Evolutionary conservation across 2,797 vertebrate genomes (phyloP), one percentile per base, ranked within the genome.

Genomic region (Muscicapa comitata): DNA sequence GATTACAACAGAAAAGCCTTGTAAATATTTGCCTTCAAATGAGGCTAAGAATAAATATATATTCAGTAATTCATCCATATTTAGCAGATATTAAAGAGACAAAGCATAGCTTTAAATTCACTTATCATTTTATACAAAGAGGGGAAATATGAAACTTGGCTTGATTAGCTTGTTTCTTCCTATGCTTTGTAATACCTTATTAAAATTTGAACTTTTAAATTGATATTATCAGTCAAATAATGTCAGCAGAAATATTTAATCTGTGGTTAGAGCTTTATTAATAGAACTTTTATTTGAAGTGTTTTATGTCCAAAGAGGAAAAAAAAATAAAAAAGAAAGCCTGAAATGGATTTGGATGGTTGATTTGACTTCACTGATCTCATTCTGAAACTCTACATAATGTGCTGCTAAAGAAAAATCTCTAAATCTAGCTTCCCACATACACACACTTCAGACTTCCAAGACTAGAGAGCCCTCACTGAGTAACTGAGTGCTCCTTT

Each of bases 1-100:
- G 97, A 98, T 98, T 98, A 98, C 97, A 97, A 96, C 81, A 97
- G 97, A 98, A 98, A 98, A 98, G 96, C 96, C 96, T 97, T 97
- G 97, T 98, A 98, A 98, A 98, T 98, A 98, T 98, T 98, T 98
- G 97, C 97, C 94, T 98, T 97, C 97, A 98, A 98, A 98, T 98
- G 97, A 98, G 97, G 97, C 95, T 97, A 97, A 98, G 97, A 98
- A 98, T 98, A 98, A 98, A 98, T 98, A 98, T 98, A 98, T 98
- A 98, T 98, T 98, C 97, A 97, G 97, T 98, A 97, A 98, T 98
- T 98, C 97, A 98, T 98, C 97, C 97, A 98, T 98, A 98, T 98
- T 98, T 98, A 98, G 97, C 95, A 98, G 97, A 98, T 98, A 98
- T 97, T 98, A 98, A 97, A 97, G 97, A 98, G 97, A 98, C 97